These are phyloP conservation scores for Periophthalmus modestus DNA, from an alignment of 2,113 vertebrate species.

Conservation along the genomic window DNA sequence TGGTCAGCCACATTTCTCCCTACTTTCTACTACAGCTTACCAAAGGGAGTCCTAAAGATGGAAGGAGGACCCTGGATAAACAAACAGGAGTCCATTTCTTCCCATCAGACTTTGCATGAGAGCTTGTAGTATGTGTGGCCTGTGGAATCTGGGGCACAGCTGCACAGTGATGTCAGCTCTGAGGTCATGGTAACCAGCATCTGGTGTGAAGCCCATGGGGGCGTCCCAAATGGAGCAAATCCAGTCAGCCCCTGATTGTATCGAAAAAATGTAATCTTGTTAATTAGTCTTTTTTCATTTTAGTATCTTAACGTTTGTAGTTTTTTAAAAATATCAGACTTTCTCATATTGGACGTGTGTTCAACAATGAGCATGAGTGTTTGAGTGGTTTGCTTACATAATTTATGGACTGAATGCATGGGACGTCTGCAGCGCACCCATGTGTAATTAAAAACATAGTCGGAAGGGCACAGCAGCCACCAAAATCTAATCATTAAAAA, in stretches of 20 bases:
- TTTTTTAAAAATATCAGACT: not conserved
- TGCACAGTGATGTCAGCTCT: constrained; percentile 60
- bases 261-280: not conserved
- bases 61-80: constrained; percentile 16
- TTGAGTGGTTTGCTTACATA: constrained; percentile 20
- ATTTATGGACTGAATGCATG: constrained; percentile 26
- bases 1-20: constrained; percentile 36
- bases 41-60: constrained; percentile 22
- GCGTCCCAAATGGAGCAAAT: constrained; percentile 13
- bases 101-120: not conserved
- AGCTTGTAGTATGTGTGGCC: not conserved
- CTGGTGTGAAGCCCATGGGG: constrained; percentile 30
- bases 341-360: constrained; percentile 11
- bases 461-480: constrained; percentile 27
- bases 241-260: not conserved
- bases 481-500: constrained; percentile 25
- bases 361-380: constrained; percentile 6
- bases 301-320: not conserved
- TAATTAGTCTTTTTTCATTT: constrained; percentile 17
- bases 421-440: not conserved
- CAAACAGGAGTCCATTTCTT: not conserved
- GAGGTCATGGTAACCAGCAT: constrained; percentile 54
- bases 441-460: constrained; percentile 2
- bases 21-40: not conserved
- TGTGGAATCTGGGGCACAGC: constrained; percentile 60